Conservation (phyloP, 2,113 vertebrate genomes). For the Meleagris gallopavo region DNA sequence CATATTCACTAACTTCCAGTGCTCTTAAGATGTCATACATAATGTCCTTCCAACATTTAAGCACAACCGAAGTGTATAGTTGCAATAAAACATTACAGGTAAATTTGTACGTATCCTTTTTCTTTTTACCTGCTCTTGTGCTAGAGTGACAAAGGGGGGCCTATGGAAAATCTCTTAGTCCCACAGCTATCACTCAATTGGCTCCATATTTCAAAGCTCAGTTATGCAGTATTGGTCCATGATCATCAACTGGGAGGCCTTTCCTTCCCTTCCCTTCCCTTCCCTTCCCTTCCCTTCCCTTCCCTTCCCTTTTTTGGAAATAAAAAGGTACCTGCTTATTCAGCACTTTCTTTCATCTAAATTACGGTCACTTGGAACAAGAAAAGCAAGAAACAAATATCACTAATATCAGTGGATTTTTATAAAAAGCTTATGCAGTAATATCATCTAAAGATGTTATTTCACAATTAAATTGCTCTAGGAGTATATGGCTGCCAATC, state of each 20-base stretch:
- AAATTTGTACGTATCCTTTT: neutral
- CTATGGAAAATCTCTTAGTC: neutral
- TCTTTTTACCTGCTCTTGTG: neutral
- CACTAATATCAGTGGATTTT: neutral
- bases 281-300: too few relatives aligned
- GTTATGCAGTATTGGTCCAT: neutral
- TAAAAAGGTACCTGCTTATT: neutral
- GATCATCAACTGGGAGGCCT: neutral
- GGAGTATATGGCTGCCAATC: neutral
- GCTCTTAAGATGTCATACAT: neutral
- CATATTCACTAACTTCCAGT: accelerated
- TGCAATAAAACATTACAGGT: neutral
- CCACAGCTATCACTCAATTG: neutral
- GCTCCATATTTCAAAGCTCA: neutral
- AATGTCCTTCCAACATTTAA: neutral
- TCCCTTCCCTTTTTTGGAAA: too few relatives aligned
- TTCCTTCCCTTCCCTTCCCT: too few relatives aligned
- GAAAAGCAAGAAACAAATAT: neutral
- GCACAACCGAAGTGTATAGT: neutral
- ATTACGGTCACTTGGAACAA: neutral
- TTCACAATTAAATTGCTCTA: neutral
- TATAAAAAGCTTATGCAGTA: neutral
- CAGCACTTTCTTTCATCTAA: neutral
- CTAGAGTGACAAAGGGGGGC: neutral
- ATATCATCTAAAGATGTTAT: neutral